Evolutionary conservation across 2,888 invertebrate genomes (phyloP).

Genomic region (Spialia ferax): DNA sequence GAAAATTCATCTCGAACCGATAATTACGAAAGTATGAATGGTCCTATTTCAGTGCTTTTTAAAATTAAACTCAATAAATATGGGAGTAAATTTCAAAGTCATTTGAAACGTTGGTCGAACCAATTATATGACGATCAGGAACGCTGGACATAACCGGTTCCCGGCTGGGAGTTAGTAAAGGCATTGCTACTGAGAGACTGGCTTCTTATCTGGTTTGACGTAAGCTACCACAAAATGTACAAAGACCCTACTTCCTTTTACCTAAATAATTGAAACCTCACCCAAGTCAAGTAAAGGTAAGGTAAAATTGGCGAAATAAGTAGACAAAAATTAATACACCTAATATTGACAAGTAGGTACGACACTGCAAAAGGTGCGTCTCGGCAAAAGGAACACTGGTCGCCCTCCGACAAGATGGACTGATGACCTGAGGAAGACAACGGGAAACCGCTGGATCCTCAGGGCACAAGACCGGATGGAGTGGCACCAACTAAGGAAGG

Average conservation of each 20-base stretch:
- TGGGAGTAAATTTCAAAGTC: slow-evolving; percentile 59
- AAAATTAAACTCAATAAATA: slow-evolving; percentile 57
- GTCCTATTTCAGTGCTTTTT: slow-evolving; percentile 44
- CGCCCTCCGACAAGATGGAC: no score
- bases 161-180: slow-evolving; percentile 48
- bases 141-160: slow-evolving; percentile 52
- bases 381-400: no score
- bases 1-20: slow-evolving; percentile 61
- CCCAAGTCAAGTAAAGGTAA: no score
- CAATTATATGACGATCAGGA: slow-evolving; percentile 69
- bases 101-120: slow-evolving; percentile 59
- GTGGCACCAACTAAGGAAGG: no score
- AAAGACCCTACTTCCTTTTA: not conserved
- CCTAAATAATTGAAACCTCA: not conserved
- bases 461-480: no score
- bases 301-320: no score
- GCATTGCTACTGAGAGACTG: slow-evolving; percentile 31
- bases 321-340: no score
- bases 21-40: slow-evolving; percentile 58
- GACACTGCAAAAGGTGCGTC: no score
- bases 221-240: not conserved
- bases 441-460: no score
- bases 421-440: no score
- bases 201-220: slow-evolving; percentile 17
- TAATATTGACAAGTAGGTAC: no score